Conservation (phyloP, 2,888 invertebrate species). For the Cylloceria caligata region DNA sequence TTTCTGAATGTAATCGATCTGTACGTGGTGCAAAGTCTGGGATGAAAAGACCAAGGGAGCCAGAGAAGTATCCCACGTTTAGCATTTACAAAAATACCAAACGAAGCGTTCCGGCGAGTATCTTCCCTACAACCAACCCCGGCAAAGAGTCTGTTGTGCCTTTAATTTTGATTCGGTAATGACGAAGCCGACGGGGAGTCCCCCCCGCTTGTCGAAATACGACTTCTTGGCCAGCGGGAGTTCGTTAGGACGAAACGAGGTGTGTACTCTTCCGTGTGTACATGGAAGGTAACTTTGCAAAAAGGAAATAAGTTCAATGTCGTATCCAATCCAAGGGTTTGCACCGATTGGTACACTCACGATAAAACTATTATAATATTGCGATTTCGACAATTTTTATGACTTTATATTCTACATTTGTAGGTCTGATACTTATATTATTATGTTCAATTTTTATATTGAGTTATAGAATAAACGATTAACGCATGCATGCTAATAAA, state of each 20-base stretch:
- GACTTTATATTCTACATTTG: too few relatives aligned
- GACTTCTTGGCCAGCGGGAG: conserved; percentile 75
- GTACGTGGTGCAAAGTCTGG: conserved; percentile 13
- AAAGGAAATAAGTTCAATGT: conserved; percentile 15
- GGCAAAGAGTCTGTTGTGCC: conserved; percentile 48
- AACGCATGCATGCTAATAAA: too few relatives aligned
- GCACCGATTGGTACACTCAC: too few relatives aligned
- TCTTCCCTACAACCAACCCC: conserved; percentile 34
- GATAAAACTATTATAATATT: too few relatives aligned
- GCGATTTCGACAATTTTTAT: too few relatives aligned
- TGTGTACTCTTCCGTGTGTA: conserved; percentile 36
- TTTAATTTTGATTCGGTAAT: conserved; percentile 80
- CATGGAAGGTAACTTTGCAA: conserved; percentile 9
- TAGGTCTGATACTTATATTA: too few relatives aligned
- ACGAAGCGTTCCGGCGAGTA: conserved; percentile 57
- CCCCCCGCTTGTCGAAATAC: conserved; percentile 69
- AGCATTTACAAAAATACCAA: conserved; percentile 73
- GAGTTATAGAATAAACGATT: too few relatives aligned
- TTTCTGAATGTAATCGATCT: conserved; percentile 54
- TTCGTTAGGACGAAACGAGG: conserved; percentile 72
- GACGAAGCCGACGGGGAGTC: conserved; percentile 76
- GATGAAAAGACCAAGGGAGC: conserved; percentile 30
- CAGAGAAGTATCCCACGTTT: conserved; percentile 66
- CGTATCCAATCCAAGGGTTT: neutral
- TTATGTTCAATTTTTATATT: too few relatives aligned